These are phyloP conservation scores for Fukomys damarensis DNA, from an alignment of 2,113 vertebrate species.

Conservation along the genomic window DNA sequence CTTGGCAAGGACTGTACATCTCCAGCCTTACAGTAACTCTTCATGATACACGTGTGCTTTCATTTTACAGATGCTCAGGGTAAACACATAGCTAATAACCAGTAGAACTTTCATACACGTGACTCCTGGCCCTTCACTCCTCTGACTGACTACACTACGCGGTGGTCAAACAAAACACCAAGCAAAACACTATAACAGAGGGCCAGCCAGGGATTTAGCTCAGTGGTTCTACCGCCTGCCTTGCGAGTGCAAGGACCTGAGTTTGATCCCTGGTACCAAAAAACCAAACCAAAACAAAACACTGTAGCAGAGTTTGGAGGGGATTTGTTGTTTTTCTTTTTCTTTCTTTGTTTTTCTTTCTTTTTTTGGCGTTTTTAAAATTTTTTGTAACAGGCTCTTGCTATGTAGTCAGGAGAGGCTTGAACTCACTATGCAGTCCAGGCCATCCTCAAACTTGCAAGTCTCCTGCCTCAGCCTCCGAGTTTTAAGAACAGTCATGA, in stretches of 20 bases:
- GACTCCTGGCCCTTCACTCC: not conserved
- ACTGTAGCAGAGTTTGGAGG: not conserved
- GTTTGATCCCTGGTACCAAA: no score
- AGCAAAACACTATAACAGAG: not conserved
- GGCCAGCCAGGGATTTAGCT: no score
- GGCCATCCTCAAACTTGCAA: not conserved
- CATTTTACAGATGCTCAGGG: not conserved
- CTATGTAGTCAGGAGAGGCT: not conserved
- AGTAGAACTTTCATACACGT: not conserved
- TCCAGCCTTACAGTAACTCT: not conserved
- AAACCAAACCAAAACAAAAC: no score
- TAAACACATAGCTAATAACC: not conserved
- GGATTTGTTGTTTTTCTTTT: not conserved
- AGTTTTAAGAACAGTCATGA: not conserved
- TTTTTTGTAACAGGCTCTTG: not conserved
- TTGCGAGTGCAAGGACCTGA: no score
- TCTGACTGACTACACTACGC: not conserved
- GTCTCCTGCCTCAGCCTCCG: not conserved
- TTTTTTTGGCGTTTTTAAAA: not conserved
- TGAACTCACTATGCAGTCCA: not conserved
- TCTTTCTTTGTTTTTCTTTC: not conserved
- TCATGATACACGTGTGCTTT: not conserved
- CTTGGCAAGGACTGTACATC: not conserved
- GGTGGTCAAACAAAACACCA: not conserved
- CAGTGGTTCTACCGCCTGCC: no score